Base-by-base conservation (phyloP, 2,797 vertebrate species). In the Etheostoma perlongum region DNA sequence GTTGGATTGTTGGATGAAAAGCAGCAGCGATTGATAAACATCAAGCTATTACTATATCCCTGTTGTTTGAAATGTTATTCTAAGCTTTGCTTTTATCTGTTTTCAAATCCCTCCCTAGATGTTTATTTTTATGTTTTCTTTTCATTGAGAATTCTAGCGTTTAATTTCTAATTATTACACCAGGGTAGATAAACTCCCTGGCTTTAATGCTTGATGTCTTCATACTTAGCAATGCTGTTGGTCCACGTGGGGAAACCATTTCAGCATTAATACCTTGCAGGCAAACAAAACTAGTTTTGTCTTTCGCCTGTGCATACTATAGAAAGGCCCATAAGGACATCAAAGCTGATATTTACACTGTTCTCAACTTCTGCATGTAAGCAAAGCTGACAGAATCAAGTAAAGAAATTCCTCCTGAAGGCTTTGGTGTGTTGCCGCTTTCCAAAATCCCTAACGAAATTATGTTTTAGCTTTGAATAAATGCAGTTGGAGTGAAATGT, bases 101-200 rank as follows among this genome's bases (percentile, higher is more conserved):
- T 85, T 73, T 73, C 15, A 77, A 61, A 65, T 77, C 58, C 57
- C 44, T 75, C 66, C 57, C 53, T n/a, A 16, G 61, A 59, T 30
- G 4, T 72, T 79, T 4, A 19, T 57, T 61, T 78, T 72, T 57
- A 18, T 14, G 27, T 81, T 81, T 74, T 44, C 47, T 82, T 83
- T 82, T 80, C 64, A 68, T 58, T 66, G 59, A 63, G 57, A 71
- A 78, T 74, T 78, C 33, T 27, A 53, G 33, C 72, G 76, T 75
- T 90, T 83, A 57, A 83, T 88, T 82, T 86, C 49, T 79, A 78
- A 88, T 86, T 74, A 82, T 85, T 89, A 75, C 82, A 63, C 48
- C 54, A 19, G 59, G 64, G 2, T 66, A 53, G 79, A 84, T 82
- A 74, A 77, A 53, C 82, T 74, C 27, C 55, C 21, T 63, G 72